phyloP scores from a whole-genome alignment of 1,140 invertebrate genomes.

The Lordiphosa stackelbergi region DNA sequence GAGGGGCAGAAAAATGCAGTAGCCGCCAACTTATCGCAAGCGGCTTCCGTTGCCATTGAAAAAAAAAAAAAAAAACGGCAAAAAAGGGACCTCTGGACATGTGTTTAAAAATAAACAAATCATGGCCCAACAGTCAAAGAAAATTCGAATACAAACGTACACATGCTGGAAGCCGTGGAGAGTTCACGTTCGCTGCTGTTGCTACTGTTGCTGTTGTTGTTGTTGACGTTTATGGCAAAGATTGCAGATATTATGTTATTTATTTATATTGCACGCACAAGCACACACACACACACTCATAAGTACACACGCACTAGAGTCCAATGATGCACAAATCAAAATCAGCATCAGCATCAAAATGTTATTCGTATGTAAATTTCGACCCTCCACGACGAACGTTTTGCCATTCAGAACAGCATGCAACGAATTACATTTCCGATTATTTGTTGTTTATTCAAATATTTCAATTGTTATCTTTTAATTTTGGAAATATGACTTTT shows the following conservation, averaged over 20 bases:
- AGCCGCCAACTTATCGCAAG: conserved; percentile 35
- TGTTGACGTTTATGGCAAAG: conserved; percentile 45
- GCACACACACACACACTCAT: conserved; percentile 8
- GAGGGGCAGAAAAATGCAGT: conserved; percentile 26
- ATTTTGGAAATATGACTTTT: conserved; percentile 30
- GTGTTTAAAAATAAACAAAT: conserved; percentile 72
- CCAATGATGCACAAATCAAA: conserved; percentile 30
- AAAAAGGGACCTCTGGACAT: conserved; percentile 36
- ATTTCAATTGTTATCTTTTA: conserved; percentile 28
- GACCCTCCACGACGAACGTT: conserved; percentile 56
- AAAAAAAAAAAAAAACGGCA: conserved; percentile 16
- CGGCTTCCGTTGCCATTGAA: conserved; percentile 63
- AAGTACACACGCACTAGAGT: background rate
- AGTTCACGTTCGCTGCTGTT: conserved; percentile 5
- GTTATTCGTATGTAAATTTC: conserved; percentile 48
- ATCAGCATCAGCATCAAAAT: conserved; percentile 66
- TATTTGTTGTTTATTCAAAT: conserved; percentile 11
- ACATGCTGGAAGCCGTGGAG: conserved; percentile 44
- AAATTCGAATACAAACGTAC: conserved; percentile 42
- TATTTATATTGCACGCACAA: conserved; percentile 65
- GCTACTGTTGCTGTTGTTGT: conserved; percentile 8
- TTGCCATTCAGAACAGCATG: background rate
- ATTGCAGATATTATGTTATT: conserved; percentile 72
- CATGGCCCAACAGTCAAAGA: conserved; percentile 52
- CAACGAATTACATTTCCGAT: conserved; percentile 30